These are phyloP conservation scores for Drosophila pegasa DNA, from an alignment of 2,888 invertebrate genomes.

Conservation along the genomic window DNA sequence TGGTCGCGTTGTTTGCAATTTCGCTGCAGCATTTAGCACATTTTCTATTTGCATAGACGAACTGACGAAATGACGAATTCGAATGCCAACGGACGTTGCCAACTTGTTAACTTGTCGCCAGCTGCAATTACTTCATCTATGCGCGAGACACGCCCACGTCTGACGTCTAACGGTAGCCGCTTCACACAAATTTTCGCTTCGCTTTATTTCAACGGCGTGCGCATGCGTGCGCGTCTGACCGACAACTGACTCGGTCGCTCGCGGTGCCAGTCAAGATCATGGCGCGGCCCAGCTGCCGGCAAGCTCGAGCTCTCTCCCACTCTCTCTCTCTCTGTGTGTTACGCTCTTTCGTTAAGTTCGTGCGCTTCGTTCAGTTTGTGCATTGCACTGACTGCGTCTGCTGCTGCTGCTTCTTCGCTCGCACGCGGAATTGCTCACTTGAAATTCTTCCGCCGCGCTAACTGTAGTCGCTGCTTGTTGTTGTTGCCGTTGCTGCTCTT, in stretches of 20 bases:
- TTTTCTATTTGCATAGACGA: constrained; percentile 67
- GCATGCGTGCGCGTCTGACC: constrained; percentile 76
- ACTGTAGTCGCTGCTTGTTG: constrained; percentile 56
- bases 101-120: constrained; percentile 15
- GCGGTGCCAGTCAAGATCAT: constrained; percentile 64
- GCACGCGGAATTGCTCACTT: constrained; percentile 44
- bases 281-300: constrained; percentile 48
- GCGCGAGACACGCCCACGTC: constrained; percentile 58
- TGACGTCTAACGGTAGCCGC: constrained; percentile 61
- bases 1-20: constrained; percentile 55
- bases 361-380: constrained; percentile 58
- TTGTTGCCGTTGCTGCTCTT: constrained; percentile 29
- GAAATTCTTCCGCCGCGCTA: constrained; percentile 61
- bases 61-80: constrained; percentile 4
- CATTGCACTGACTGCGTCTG: constrained; percentile 44
- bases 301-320: constrained; percentile 10
- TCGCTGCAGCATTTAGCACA: constrained; percentile 72
- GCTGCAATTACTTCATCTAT: constrained; percentile 68
- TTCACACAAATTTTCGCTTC: constrained; percentile 13
- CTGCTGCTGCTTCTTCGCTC: constrained; percentile 40
- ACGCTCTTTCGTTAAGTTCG: constrained; percentile 7
- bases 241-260: constrained; percentile 66
- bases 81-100: background rate
- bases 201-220: constrained; percentile 46
- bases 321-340: constrained; percentile 5